Percentiles rank a stretch among this genome's conserved stretches.
Conservation (phyloP, 2,113 vertebrate species). For the Perccottus glenii region DNA sequence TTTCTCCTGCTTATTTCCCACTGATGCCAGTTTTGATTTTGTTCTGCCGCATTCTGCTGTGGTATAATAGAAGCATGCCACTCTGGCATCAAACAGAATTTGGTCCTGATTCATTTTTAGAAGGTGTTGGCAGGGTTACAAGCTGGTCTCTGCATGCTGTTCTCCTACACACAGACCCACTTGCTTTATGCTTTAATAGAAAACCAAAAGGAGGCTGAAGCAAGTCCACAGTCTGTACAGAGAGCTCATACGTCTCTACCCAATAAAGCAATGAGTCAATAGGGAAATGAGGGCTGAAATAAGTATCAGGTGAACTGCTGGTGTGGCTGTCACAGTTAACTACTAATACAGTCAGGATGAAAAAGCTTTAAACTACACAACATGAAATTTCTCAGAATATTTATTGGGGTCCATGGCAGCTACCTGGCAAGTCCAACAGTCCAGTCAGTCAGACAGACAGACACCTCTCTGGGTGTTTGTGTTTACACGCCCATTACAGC, state of each 20-base stretch:
- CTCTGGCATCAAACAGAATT: conserved; percentile 44
- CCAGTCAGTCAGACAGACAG: conserved; percentile 52
- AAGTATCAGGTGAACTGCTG: conserved; percentile 17
- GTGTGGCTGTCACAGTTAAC: conserved; percentile 42
- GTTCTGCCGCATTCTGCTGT: conserved; percentile 29
- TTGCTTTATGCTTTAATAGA: conserved; percentile 34
- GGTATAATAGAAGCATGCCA: conserved; percentile 35
- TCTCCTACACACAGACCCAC: conserved; percentile 33
- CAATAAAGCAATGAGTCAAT: conserved; percentile 23
- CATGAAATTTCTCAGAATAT: conserved; percentile 63
- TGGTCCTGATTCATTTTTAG: conserved; percentile 43
- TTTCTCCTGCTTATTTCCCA: conserved; percentile 12
- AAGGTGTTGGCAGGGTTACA: conserved; percentile 36
- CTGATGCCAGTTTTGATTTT: conserved; percentile 27
- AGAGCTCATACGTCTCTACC: background rate
- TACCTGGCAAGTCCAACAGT: conserved; percentile 51
- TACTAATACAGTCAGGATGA: conserved; percentile 53
- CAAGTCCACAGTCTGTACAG: conserved; percentile 11
- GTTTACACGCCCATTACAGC: too few relatives aligned
- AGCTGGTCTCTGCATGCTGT: conserved; percentile 42
- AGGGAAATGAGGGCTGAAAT: background rate
- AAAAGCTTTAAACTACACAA: conserved; percentile 46
- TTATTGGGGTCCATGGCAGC: conserved; percentile 51
- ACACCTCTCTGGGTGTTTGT: background rate
- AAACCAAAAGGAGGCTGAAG: conserved; percentile 36